These are phyloP conservation scores for Halichondria panicea DNA, from an alignment of 37 sponge, comb jelly and placozoan genomes.

Conservation along the genomic window DNA sequence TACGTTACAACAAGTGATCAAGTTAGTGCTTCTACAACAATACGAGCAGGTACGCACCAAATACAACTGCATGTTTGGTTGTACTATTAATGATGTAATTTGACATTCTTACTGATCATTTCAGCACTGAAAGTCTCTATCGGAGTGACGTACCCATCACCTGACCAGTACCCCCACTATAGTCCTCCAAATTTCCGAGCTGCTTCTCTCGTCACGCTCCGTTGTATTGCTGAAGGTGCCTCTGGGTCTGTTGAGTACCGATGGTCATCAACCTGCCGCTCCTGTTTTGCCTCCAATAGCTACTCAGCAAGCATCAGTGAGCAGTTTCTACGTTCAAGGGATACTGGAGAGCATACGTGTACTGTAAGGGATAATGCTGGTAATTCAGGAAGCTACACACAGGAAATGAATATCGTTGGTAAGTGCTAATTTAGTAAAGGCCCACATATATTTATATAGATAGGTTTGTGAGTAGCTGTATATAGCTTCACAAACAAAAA, in stretches of 20 bases:
- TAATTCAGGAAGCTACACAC: not conserved
- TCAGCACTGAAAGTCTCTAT: constrained; percentile 6
- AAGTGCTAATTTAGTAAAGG: no score
- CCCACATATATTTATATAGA: no score
- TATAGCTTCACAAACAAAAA: no score
- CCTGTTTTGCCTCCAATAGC: constrained; percentile 4
- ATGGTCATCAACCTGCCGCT: constrained; percentile 10
- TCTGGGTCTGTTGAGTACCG: not conserved
- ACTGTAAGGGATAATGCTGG: constrained; percentile 6
- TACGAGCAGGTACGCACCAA: constrained; percentile 9
- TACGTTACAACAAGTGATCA: not conserved
- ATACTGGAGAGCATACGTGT: constrained; percentile 19
- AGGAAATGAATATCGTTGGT: constrained; percentile 11
- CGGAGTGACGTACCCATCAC: constrained; percentile 16
- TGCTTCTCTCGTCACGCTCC: constrained; percentile 4
- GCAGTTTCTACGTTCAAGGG: not conserved
- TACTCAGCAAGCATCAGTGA: not conserved
- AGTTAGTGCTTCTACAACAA: not conserved
- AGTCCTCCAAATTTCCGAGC: constrained; percentile 20
- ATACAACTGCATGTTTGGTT: not conserved
- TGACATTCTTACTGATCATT: not conserved
- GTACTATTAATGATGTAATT: not conserved
- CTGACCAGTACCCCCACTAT: not conserved
- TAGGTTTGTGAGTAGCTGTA: no score
- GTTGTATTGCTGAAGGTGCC: constrained; percentile 3